Evolutionary conservation across 2,797 vertebrate genomes (phyloP), one percentile per base, ranked within the genome.

Genomic region (Bovichtus diacanthus): DNA sequence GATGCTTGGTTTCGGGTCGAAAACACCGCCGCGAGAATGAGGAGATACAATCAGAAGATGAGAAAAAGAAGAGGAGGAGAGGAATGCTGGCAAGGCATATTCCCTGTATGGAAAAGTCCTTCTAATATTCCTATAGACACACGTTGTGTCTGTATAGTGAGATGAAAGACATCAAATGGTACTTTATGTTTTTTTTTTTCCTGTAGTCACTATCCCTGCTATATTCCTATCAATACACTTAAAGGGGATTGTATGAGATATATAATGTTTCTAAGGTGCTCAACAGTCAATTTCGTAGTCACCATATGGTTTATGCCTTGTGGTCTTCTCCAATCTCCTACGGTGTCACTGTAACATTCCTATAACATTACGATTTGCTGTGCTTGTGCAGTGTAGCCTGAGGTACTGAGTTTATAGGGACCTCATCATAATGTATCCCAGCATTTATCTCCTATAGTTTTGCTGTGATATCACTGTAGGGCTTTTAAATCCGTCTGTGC

Each of bases 1-100:
- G 87, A 78, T 38, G 53, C 69, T 74, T 64, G 80, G 62, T 76
- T 70, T 89, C 46, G 70, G 70, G 68, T 64, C 41, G 36, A 84
- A 87, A 84, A 88, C 77, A 79, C 62, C 2, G 47, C 76, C 8
- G 60, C 15, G 11, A 75, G 78, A 76, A 76, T 50, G 73, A 81
- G 78, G 70, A 13, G 68, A 84, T 82, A 79, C 55, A 50, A 51
- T 55, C 58, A 38, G 50, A 82, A 66, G 65, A 56, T 21, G 56
- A 80, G 13, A 46, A 25, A n/a, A 10, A 56, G 13, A 63, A 38
- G 49, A 53, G 58, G 47, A 34, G 43, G 9, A 62, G 68, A 58
- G 23, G 58, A 68, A 65, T 74, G 44, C 75, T 83, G 78, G 65
- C 74, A 69, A 3, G 16, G 23, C 64, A 78, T 65, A 47, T 44